A percentile compares a stretch with the other conserved stretches of the same genome.
These are phyloP conservation scores for Taenaris catops DNA, from an alignment of 2,888 invertebrate genomes.

Conservation along the genomic window DNA sequence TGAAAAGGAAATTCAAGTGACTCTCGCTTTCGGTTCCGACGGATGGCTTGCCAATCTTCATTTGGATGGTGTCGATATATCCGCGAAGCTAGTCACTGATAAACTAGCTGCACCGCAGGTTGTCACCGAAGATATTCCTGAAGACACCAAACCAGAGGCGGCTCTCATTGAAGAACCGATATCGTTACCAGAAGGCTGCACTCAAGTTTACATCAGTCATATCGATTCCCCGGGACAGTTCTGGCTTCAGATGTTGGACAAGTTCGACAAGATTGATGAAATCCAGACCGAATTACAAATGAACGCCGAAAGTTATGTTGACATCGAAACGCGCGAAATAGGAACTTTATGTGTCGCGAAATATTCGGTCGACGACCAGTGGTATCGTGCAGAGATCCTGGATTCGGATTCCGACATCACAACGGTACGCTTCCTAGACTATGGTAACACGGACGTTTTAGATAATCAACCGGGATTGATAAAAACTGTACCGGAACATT, in stretches of 20 bases:
- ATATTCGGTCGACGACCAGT: constrained; percentile 90
- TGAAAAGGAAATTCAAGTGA: constrained; percentile 75
- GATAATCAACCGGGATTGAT: constrained; percentile 81
- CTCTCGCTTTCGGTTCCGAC: constrained; percentile 68
- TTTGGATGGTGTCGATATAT: no score
- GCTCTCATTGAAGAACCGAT: constrained; percentile 41
- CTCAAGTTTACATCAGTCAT: constrained; percentile 82
- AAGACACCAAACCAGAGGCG: constrained; percentile 35
- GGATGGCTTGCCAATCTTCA: no score
- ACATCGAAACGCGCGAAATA: constrained; percentile 78
- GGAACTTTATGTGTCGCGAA: constrained; percentile 87
- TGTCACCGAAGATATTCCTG: constrained; percentile 33
- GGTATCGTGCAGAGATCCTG: constrained; percentile 95
- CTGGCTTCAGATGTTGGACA: constrained; percentile 84
- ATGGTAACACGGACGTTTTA: constrained; percentile 88
- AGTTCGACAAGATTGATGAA: constrained; percentile 74
- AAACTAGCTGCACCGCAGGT: constrained; percentile 55
- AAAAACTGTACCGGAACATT: constrained; percentile 80
- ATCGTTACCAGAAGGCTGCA: constrained; percentile 52
- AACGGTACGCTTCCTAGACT: constrained; percentile 88
- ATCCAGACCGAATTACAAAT: constrained; percentile 84
- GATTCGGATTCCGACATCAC: constrained; percentile 88
- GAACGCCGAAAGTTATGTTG: constrained; percentile 67
- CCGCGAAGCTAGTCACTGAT: constrained; percentile 64
- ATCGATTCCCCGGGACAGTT: constrained; percentile 88